Evolutionary conservation across 2,888 invertebrate species (phyloP), one percentile per base, ranked within the genome.

Genomic region (Nomada ruficornis): DNA sequence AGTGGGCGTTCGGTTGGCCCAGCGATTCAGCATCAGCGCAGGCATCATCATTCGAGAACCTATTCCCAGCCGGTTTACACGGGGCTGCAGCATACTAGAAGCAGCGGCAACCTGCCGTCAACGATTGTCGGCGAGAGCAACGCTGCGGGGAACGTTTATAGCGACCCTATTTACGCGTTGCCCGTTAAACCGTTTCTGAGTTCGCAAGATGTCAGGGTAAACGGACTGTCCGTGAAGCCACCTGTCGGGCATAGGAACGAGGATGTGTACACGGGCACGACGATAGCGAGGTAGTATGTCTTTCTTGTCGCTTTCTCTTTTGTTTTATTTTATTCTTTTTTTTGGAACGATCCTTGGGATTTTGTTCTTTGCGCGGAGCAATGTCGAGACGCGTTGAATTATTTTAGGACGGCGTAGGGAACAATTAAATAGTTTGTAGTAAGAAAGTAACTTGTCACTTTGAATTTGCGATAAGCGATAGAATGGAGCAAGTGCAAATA

Each of bases 101-200:
- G 92, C 79, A 91, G 89, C 70, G 88, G 91, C 47, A 91, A 93
- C 80, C 77, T 92, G 11, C 86, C 83, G 9, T 74, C 75, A 18
- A 65, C 75, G 4, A 64, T 71, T 5, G 70, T 74, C 59, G 84
- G 85, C 13, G 85, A 83, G 2, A 69, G 63, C 60, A 85, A 82
- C 67, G 36, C 85, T 55, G 84, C 84, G 20, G 89, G 87, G 57
- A 85, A 88, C 59, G 88, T 89, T 36, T 92, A 91, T 84, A 92
- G 89, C 64, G 93, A 93, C 74, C 93, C 93, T 64, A 91, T 93
- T 81, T 93, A 93, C 74, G 90, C 93, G 26, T 88, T 92, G 68
- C 93, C 93, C 23, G 91, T 93, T 20, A 94, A 93, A 75, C 93
- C 93, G 4, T 94, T 94, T 82, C 90, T 93, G 52, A 94, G 93